Evolutionary conservation across 1,140 invertebrate genomes (phyloP).

Genomic region (Wasmannia auropunctata): DNA sequence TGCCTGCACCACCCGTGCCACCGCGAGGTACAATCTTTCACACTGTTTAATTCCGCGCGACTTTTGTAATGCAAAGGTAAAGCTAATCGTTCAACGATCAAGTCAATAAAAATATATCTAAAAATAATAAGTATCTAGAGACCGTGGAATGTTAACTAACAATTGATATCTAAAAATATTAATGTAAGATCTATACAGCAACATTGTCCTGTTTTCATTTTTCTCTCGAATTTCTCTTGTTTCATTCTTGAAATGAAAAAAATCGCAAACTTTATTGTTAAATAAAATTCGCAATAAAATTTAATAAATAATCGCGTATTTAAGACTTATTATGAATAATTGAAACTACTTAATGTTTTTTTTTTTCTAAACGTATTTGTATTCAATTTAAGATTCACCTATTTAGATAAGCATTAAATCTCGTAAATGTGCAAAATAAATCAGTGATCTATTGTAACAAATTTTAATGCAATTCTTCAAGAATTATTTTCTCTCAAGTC

Average conservation of each 20-base stretch:
- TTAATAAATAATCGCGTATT: not conserved
- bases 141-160: no score
- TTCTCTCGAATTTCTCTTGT: not conserved
- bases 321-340: not conserved
- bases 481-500: not conserved
- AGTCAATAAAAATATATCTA: not conserved
- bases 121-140: no score
- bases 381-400: not conserved
- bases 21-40: conserved; percentile 72
- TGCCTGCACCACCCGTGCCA: conserved; percentile 79
- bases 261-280: not conserved
- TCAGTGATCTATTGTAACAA: not conserved
- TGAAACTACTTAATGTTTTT: not conserved
- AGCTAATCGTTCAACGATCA: not conserved
- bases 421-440: not conserved
- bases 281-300: not conserved
- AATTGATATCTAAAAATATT: no score
- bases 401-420: not conserved
- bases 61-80: not conserved
- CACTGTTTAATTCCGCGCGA: not conserved
- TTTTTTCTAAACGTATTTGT: not conserved
- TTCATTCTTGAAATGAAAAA: not conserved
- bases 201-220: not conserved
- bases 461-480: not conserved
- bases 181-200: not conserved